Base-by-base conservation (phyloP, 2,797 vertebrate genomes). In the Myotis daubentonii region DNA sequence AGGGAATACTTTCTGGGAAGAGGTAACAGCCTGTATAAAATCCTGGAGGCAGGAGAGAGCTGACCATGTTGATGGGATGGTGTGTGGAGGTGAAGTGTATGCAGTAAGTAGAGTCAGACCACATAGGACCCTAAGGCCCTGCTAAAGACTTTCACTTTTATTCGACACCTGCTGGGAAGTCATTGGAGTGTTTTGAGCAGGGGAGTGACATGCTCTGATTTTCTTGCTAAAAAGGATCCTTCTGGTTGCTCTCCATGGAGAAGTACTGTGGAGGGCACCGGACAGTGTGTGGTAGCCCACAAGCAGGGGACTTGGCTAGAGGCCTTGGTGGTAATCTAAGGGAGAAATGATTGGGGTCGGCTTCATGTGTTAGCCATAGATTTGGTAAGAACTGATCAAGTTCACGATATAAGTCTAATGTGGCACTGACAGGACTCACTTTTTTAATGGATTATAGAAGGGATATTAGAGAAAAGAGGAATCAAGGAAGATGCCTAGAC, bases 1-100 rank as follows among this genome's bases (percentile, higher is more conserved):
- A 15, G 17, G 25, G 6, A 30, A 15, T 19, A n/a, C 38, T 33
- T 12, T 57, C 3, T 33, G 15, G 75, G 30, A 79, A 33, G 68
- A 70, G 12, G 1, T 22, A 79, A 47, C 0, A 82, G 36, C 3
- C 3, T 57, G 13, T 10, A 3, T n/a, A 65, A 86, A 55, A 10
- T 38, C 15, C 15, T 49, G 47, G 47, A 49, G 47, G 13, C 13
- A 49, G 47, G 47, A 49, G 47, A 49, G 47, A 49, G 20, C 6
- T 44, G n/a, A 25, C 0, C 0, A 0, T 25, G 4, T n/a, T 19
- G 25, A 38, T 70, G n/a, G 51, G 1, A 0, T 1, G 6, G 19
- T 6, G 1, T 15, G 3, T 38, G 12, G 41, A 6, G 13, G 17
- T 38, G 65, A 49, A 1, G 13, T n/a, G 71, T 60, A 33, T 66